Percentiles rank a stretch among this genome's conserved stretches.
Evolutionary conservation across 2,797 vertebrate genomes (phyloP).

Genomic region (Microhierax caerulescens): DNA sequence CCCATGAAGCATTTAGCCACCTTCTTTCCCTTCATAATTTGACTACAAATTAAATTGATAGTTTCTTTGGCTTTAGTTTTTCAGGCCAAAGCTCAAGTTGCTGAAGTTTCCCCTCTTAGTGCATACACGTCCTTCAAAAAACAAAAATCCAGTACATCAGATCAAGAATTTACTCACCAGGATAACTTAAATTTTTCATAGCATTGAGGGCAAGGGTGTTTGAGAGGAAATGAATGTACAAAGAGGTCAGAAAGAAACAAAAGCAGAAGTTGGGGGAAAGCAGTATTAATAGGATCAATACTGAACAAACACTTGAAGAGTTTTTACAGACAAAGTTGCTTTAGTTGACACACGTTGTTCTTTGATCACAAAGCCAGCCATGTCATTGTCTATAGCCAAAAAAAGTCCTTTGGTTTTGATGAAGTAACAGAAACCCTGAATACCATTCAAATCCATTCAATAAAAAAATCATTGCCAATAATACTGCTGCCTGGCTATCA

Average conservation of each 20-base stretch:
- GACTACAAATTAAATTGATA: background rate
- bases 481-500: background rate
- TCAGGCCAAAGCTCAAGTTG: background rate
- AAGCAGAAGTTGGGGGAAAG: background rate
- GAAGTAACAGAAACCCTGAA: background rate
- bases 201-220: background rate
- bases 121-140: background rate
- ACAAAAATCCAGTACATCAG: background rate
- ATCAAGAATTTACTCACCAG: background rate
- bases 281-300: background rate
- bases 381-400: background rate
- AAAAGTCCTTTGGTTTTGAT: background rate
- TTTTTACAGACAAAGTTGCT: background rate
- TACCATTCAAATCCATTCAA: background rate
- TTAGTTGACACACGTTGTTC: background rate
- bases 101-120: background rate
- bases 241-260: background rate
- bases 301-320: background rate
- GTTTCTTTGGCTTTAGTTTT: background rate
- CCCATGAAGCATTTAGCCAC: background rate
- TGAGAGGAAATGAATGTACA: background rate
- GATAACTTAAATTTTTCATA: background rate
- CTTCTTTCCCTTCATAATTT: background rate
- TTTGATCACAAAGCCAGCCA: background rate
- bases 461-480: background rate